Evolutionary conservation across 64 coral and sea anemone genomes (phyloP), one percentile per base, ranked within the genome.

Genomic region (Pocillopora verrucosa): DNA sequence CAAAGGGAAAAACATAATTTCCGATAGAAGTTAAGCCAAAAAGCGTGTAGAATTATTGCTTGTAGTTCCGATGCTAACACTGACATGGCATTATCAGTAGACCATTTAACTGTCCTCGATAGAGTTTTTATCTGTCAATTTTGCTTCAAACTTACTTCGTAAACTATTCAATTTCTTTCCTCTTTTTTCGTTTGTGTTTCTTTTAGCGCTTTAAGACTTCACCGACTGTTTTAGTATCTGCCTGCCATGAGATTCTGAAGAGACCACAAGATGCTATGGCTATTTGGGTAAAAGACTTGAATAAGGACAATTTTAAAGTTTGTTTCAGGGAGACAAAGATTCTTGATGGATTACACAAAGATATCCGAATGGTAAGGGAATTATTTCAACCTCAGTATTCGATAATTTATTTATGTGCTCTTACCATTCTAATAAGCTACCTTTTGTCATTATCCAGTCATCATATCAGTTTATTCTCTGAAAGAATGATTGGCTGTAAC

Each of bases 311-410:
- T 3, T 90, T 94, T 77, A 94, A 91, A 36, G 72, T 91, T 36
- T 94, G 93, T 63, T 19, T 94, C 34, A 90, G 93, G 19, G 93
- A 94, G 35, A 24, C 90, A 19, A 94, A 94, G 80, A 94, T 91
- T 37, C 91, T 90, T 80, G 93, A 94, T 38, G 93, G 93, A 0
- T 65, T 91, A 2, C 93, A 94, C 76, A 76, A 88, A 35, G 81
- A 90, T 12, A 91, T 94, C 12, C 82, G 51, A 78, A 89, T 94
- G 59, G 93, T 94, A 22, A 81, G 93, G 90, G 26, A 11, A 15
- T 51, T 51, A 51, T 51, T 51, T 51, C 41, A 51, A 51, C 41
- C 7, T 51, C 41, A 51, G 41, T 51, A 51, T 51, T 51, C 41
- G 41, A 51, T 3, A 51, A 7, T 51, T 51, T 51, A 51, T 51